phyloP scores from a whole-genome alignment of 35 echinoderm and acorn worm species.

The Apostichopus japonicus region DNA sequence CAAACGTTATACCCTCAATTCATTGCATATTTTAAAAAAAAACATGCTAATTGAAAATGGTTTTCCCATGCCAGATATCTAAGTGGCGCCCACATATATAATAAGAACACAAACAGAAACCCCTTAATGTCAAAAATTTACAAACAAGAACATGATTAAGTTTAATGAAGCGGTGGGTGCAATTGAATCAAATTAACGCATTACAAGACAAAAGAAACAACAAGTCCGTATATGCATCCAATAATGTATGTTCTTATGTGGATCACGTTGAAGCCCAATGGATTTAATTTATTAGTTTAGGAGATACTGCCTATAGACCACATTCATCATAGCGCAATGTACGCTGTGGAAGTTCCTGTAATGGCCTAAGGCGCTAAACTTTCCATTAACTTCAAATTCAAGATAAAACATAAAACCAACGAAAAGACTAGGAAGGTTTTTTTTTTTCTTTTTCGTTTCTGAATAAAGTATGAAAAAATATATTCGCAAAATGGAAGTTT shows the following conservation, averaged over 20 bases:
- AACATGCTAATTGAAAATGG: constrained; percentile 20
- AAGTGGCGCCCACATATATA: constrained; percentile 12
- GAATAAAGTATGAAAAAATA: too few species aligned
- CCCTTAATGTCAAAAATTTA: constrained; percentile 9
- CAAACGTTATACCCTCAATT: not conserved
- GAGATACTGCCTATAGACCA: not conserved
- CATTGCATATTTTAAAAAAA: not conserved
- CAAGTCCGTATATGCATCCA: not conserved
- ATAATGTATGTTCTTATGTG: constrained; percentile 14
- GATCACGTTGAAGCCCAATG: constrained; percentile 11
- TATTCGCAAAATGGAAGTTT: too few species aligned
- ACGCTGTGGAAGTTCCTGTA: not conserved
- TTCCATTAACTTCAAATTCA: constrained; percentile 8
- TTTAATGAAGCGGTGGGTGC: not conserved
- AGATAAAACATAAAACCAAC: not conserved
- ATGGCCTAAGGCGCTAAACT: not conserved
- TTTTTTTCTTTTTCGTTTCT: too few species aligned
- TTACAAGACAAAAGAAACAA: not conserved
- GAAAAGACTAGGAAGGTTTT: too few species aligned
- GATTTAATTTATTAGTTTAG: not conserved
- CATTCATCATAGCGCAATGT: constrained; percentile 4
- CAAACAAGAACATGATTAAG: not conserved
- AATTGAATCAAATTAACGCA: not conserved
- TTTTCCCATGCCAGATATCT: constrained; percentile 18
- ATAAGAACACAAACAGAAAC: not conserved